phyloP scores from a whole-genome alignment of 2,113 vertebrate genomes.

The Chelonoidis abingdonii region DNA sequence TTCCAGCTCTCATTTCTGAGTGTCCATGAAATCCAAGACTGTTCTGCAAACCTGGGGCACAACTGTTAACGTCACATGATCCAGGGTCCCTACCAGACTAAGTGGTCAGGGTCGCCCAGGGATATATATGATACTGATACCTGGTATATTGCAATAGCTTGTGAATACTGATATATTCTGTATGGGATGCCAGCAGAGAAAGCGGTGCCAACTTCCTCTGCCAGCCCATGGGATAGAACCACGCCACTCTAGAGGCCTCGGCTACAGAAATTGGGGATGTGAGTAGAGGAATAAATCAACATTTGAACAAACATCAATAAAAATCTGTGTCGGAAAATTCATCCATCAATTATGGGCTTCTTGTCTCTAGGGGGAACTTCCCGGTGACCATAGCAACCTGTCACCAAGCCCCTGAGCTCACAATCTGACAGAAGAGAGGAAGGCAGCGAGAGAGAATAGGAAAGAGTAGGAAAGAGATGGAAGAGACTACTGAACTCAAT shows the following conservation, averaged over 20 bases:
- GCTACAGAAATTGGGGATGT: neutral
- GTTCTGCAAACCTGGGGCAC: neutral
- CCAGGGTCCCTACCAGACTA: too few relatives aligned
- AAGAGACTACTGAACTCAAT: neutral
- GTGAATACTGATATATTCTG: neutral
- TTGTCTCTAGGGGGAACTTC: conserved; percentile 69
- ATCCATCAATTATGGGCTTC: conserved; percentile 37
- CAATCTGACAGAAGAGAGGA: neutral
- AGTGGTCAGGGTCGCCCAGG: neutral
- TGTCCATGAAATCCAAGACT: neutral
- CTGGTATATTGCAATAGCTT: neutral
- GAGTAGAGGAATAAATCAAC: conserved; percentile 30
- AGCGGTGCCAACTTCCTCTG: conserved; percentile 4
- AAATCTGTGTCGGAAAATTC: conserved; percentile 10
- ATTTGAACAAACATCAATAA: neutral
- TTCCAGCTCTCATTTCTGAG: neutral
- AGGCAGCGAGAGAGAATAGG: neutral
- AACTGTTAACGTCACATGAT: neutral
- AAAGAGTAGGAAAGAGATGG: neutral
- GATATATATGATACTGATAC: neutral
- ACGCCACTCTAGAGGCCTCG: neutral
- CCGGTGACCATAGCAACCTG: conserved; percentile 73
- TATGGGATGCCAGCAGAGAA: conserved; percentile 25
- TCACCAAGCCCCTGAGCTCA: conserved; percentile 13
- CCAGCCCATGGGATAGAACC: conserved; percentile 48